Conservation (phyloP, 2,888 invertebrate genomes). For the Vanessa cardui region DNA sequence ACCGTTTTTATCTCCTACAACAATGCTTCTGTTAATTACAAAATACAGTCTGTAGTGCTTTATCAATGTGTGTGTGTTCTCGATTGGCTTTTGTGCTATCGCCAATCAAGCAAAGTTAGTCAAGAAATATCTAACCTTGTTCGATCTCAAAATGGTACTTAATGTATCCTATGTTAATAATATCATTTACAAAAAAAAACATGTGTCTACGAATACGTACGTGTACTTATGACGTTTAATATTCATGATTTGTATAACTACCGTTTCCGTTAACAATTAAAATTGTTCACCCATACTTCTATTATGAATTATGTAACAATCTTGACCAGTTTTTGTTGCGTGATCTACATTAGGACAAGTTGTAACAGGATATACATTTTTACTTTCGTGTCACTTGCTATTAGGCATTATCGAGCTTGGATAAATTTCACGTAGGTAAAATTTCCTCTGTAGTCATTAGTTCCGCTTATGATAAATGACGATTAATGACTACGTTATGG, state of each 20-base stretch:
- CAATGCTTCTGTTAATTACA: constrained; percentile 8
- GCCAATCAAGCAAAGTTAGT: too few relatives aligned
- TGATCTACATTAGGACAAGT: constrained; percentile 39
- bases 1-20: constrained; percentile 1
- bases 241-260: constrained; percentile 15
- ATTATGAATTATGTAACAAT: constrained; percentile 32
- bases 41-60: background rate
- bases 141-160: too few relatives aligned
- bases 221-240: background rate
- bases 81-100: background rate
- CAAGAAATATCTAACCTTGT: too few relatives aligned
- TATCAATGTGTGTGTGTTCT: background rate
- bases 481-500: background rate
- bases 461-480: constrained; percentile 10
- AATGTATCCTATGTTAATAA: too few relatives aligned
- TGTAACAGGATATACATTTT: constrained; percentile 37
- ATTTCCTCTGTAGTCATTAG: constrained; percentile 8
- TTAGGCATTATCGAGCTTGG: constrained; percentile 17
- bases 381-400: constrained; percentile 35
- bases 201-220: background rate
- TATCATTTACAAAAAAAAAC: too few relatives aligned
- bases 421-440: constrained; percentile 14
- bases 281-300: constrained; percentile 31
- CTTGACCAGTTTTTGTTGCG: constrained; percentile 31
- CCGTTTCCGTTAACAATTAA: constrained; percentile 41